Percentiles rank a stretch among this genome's conserved stretches.
Conservation (phyloP, 2,113 vertebrate species). For the Labeo catla region DNA sequence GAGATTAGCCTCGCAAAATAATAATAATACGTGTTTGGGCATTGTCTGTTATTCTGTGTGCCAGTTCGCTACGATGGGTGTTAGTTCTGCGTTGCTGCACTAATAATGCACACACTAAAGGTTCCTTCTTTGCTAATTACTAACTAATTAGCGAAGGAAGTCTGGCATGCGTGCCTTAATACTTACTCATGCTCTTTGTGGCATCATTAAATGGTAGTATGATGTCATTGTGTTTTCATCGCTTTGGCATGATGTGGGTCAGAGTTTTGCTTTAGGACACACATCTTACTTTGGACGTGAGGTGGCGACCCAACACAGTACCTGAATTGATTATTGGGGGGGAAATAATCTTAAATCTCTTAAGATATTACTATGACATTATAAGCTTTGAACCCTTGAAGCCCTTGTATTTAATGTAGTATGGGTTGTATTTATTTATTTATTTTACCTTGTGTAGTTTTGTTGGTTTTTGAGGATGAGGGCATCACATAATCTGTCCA, state of each 20-base stretch:
- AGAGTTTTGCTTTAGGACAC: not conserved
- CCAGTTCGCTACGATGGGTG: slow-evolving; percentile 55
- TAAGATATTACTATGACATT: too few relatives aligned
- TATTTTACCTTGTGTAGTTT: not conserved
- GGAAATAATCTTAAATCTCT: not conserved
- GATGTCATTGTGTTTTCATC: not conserved
- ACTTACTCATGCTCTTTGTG: not conserved
- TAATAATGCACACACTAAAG: slow-evolving; percentile 21
- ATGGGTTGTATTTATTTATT: not conserved
- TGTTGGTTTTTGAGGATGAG: not conserved
- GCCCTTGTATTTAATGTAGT: not conserved
- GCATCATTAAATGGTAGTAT: not conserved
- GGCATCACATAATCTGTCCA: not conserved
- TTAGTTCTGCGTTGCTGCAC: slow-evolving; percentile 54
- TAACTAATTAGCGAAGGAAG: slow-evolving; percentile 59
- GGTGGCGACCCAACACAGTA: not conserved
- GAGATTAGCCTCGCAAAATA: slow-evolving; percentile 43
- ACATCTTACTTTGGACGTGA: not conserved
- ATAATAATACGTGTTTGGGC: slow-evolving; percentile 59
- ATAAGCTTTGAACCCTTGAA: too few relatives aligned
- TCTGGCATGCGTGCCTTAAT: slow-evolving; percentile 39
- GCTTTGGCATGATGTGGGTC: not conserved
- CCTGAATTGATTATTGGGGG: not conserved
- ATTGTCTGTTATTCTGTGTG: slow-evolving; percentile 22
- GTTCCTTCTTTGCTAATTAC: slow-evolving; percentile 63